These are phyloP conservation scores for Spinibarbus caldwelli DNA, from an alignment of 2,797 vertebrate species.

Conservation along the genomic window DNA sequence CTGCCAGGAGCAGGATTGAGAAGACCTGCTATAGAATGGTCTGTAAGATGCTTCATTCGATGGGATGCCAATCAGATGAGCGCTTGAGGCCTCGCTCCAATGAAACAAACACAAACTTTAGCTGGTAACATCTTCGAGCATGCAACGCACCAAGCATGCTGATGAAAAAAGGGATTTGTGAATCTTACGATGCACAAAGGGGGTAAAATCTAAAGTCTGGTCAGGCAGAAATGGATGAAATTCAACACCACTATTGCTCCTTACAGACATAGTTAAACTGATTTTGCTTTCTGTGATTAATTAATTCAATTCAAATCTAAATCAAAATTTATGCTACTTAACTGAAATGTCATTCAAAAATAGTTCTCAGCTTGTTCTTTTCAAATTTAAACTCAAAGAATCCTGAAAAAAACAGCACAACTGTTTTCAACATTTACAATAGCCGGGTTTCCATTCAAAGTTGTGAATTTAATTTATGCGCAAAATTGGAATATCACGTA, in stretches of 20 bases:
- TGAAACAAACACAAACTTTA: background rate
- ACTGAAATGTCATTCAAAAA: background rate
- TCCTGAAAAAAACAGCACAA: too few species aligned
- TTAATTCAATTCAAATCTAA: too few species aligned
- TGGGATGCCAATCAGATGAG: conserved; percentile 1
- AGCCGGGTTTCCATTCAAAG: too few species aligned
- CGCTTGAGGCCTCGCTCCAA: background rate
- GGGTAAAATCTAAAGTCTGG: background rate
- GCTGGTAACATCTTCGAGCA: background rate
- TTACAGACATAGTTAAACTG: background rate
- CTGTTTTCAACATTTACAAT: too few species aligned
- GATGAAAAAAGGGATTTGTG: background rate
- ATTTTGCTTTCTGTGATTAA: background rate
- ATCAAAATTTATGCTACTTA: background rate
- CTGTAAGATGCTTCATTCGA: background rate
- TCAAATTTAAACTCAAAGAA: too few species aligned
- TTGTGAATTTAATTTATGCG: too few species aligned
- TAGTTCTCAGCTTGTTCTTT: background rate
- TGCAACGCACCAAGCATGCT: background rate
- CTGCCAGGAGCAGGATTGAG: conserved; percentile 2
- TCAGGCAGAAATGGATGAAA: background rate
- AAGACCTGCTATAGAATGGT: background rate
- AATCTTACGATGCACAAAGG: background rate
- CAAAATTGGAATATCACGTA: too few species aligned
- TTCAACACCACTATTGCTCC: background rate